Evolutionary conservation across 2,113 vertebrate species (phyloP).

Genomic region (Scopus umbretta): DNA sequence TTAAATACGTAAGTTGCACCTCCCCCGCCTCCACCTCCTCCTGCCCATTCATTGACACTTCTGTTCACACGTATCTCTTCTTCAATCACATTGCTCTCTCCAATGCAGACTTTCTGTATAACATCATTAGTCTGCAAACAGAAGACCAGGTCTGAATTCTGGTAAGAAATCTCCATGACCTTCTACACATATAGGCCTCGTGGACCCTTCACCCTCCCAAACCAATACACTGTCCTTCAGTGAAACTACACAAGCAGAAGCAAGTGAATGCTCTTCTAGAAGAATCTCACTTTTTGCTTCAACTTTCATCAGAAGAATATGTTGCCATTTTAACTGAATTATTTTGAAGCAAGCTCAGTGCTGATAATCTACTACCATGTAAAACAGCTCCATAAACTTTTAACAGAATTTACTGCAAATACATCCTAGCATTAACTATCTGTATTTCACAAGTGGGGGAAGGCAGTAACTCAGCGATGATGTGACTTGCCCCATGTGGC

Average conservation of each 20-base stretch:
- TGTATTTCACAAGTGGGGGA: not conserved
- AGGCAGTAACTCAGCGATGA: not conserved
- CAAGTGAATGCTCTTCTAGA: not conserved
- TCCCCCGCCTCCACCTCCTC: conserved; percentile 92
- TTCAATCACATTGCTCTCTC: conserved; percentile 86
- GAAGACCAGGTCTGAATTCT: not conserved
- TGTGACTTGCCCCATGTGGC: not conserved
- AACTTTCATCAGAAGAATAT: not conserved
- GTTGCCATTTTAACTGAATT: not conserved
- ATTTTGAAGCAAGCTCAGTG: not conserved
- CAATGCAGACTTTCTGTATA: conserved; percentile 87
- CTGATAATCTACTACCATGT: not conserved
- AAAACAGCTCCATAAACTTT: not conserved
- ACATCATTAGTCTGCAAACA: conserved; percentile 76
- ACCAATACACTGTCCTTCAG: not conserved
- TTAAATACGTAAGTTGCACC: conserved; percentile 97
- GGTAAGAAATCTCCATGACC: not conserved
- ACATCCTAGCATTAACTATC: not conserved
- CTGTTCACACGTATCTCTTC: conserved; percentile 83
- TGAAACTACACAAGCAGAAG: not conserved
- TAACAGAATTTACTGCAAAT: not conserved
- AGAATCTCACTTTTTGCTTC: not conserved
- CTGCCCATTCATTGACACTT: conserved; percentile 83
- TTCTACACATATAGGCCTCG: not conserved
- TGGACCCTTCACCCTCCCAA: not conserved